A percentile compares a stretch with the other conserved stretches of the same genome.
Evolutionary conservation across 2,113 vertebrate genomes (phyloP).

Genomic region (Seriola aureovittata): DNA sequence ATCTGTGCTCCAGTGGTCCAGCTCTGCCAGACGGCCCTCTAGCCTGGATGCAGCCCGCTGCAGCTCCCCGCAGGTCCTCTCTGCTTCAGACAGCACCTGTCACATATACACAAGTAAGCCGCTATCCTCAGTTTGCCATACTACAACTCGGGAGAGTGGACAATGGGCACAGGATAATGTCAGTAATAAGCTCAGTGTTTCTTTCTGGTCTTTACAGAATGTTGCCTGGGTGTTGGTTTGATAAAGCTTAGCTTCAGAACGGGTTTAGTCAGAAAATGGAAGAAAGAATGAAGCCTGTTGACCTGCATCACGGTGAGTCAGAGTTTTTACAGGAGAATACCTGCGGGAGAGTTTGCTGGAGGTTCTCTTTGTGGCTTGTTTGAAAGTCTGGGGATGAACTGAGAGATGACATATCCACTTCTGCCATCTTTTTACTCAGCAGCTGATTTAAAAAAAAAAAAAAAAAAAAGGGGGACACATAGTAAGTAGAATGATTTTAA

Average conservation of each 20-base stretch:
- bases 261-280: background rate
- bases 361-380: constrained; percentile 47
- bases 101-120: constrained; percentile 31
- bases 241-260: background rate
- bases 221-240: background rate
- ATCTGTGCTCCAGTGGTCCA: constrained; percentile 70
- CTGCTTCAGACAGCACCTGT: constrained; percentile 62
- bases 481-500: background rate
- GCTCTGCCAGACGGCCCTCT: constrained; percentile 71
- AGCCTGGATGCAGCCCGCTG: constrained; percentile 66
- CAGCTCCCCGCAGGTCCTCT: constrained; percentile 63
- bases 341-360: constrained; percentile 63
- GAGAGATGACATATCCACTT: constrained; percentile 54
- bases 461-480: background rate
- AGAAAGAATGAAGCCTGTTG: background rate
- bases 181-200: background rate
- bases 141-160: background rate
- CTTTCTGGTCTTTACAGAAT: background rate
- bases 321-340: constrained; percentile 35
- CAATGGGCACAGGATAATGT: background rate
- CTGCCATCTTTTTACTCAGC: constrained; percentile 69
- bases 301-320: background rate
- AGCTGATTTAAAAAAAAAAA: constrained; percentile 44
- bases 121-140: background rate
- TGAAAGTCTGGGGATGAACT: constrained; percentile 52